Conservation (phyloP, 1,140 invertebrate species). For the Drosophila funebris region DNA sequence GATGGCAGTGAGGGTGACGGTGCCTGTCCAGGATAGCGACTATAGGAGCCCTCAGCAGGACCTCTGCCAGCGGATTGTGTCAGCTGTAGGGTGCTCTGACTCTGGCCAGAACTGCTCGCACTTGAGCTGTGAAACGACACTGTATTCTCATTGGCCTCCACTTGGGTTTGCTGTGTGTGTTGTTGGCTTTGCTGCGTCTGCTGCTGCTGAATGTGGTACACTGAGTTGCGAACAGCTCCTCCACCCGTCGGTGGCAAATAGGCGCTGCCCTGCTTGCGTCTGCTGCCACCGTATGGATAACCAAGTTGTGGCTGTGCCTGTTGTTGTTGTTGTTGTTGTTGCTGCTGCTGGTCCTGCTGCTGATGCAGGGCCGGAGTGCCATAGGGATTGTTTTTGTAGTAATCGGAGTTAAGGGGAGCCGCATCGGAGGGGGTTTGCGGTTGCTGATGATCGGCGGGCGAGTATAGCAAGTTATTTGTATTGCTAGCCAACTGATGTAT, state of each 20-base stretch:
- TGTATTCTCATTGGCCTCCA: slow-evolving; percentile 52
- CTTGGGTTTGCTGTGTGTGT: slow-evolving; percentile 39
- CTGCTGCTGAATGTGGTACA: slow-evolving; percentile 68
- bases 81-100: slow-evolving; percentile 57
- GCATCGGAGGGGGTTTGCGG: slow-evolving; percentile 18
- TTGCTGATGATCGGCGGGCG: slow-evolving; percentile 75
- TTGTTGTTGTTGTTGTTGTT: slow-evolving; percentile 17
- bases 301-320: slow-evolving; percentile 37
- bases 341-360: slow-evolving; percentile 32
- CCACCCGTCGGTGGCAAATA: slow-evolving; percentile 72
- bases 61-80: slow-evolving; percentile 56
- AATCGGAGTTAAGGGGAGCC: slow-evolving; percentile 33
- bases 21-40: slow-evolving; percentile 52
- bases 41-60: slow-evolving; percentile 66
- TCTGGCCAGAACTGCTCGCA: slow-evolving; percentile 48
- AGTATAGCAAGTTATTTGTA: slow-evolving; percentile 82
- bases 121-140: slow-evolving; percentile 63
- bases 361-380: slow-evolving; percentile 53
- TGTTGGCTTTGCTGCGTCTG: slow-evolving; percentile 57
- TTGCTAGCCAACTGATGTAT: slow-evolving; percentile 79
- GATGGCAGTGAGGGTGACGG: too few species aligned
- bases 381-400: slow-evolving; percentile 71
- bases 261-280: slow-evolving; percentile 70
- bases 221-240: slow-evolving; percentile 58
- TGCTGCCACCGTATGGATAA: slow-evolving; percentile 55